Conservation (phyloP, 2,797 vertebrate species). For the Carduelis carduelis region DNA sequence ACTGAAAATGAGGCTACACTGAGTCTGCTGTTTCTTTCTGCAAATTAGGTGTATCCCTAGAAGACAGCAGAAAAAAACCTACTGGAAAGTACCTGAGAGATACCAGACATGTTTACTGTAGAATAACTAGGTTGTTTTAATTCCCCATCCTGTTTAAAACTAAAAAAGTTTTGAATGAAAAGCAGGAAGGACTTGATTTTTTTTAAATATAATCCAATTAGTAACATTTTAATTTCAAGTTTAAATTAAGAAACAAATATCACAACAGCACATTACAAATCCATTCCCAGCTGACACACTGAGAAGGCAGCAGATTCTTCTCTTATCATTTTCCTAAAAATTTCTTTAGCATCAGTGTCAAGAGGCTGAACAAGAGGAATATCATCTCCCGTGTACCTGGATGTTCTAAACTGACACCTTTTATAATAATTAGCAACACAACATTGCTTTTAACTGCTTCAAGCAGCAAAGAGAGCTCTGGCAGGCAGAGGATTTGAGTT, state of each 20-base stretch:
- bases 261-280: neutral
- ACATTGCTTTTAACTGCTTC: neutral
- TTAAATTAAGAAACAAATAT: neutral
- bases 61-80: neutral
- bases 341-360: neutral
- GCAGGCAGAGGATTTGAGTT: neutral
- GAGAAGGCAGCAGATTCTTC: neutral
- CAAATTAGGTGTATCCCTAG: neutral
- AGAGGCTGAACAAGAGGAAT: neutral
- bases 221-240: neutral
- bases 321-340: neutral
- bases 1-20: neutral
- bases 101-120: neutral
- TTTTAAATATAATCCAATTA: neutral
- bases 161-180: neutral
- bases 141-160: neutral
- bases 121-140: neutral
- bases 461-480: neutral
- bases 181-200: neutral
- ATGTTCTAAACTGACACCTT: neutral
- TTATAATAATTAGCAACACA: conserved; percentile 6
- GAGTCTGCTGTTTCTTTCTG: neutral
- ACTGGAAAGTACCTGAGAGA: neutral
- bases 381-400: neutral
- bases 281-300: neutral